Percentiles rank a stretch among this genome's conserved stretches.
Conservation (phyloP, 2,113 vertebrate genomes). For the Nothocercus julius region DNA sequence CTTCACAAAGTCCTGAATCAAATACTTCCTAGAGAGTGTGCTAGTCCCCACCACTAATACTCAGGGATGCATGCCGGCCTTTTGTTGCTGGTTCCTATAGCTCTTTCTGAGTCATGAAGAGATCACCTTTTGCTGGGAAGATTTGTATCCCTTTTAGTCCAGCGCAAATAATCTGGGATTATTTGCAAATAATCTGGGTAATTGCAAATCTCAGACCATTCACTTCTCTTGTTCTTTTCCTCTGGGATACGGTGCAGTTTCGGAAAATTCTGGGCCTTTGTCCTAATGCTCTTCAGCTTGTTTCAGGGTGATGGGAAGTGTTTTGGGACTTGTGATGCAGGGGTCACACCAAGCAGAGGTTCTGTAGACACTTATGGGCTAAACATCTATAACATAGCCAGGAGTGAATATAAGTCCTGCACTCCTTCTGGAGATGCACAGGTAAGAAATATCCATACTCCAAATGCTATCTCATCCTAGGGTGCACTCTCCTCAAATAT, state of each 20-base stretch:
- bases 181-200: background rate
- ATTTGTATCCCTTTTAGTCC: conserved; percentile 6
- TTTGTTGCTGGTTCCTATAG: background rate
- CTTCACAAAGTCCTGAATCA: background rate
- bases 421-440: background rate
- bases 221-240: background rate
- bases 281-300: background rate
- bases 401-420: background rate
- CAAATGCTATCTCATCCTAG: background rate
- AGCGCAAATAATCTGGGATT: background rate
- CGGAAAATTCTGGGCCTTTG: background rate
- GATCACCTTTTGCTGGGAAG: background rate
- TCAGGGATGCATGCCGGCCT: background rate
- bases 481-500: background rate
- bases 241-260: background rate
- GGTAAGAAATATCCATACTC: background rate
- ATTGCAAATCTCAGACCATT: background rate
- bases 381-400: background rate
- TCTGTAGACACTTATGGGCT: background rate
- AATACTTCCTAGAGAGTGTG: background rate
- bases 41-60: background rate
- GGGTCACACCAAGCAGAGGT: background rate
- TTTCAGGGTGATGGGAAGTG: background rate
- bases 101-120: background rate
- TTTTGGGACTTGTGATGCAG: fast-evolving